phyloP scores from a whole-genome alignment of 1,140 invertebrate genomes.

The Charaxes varanes region DNA sequence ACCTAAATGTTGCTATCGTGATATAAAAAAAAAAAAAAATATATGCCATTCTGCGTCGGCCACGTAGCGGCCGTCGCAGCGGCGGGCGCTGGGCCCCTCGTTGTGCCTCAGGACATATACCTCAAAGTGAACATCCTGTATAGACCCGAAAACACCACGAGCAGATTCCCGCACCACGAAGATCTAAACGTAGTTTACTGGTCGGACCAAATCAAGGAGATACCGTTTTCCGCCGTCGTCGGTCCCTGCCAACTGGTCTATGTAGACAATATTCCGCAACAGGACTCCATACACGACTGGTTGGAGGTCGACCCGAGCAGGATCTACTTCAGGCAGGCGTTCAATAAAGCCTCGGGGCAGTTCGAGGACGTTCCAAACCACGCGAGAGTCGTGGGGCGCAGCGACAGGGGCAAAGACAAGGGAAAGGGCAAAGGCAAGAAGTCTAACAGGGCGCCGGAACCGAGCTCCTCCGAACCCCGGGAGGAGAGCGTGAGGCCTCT shows the following conservation, averaged over 20 bases:
- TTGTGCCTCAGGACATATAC: conserved; percentile 76
- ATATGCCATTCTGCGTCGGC: conserved; percentile 85
- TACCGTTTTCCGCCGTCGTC: conserved; percentile 56
- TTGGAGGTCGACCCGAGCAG: conserved; percentile 78
- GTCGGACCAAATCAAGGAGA: conserved; percentile 81
- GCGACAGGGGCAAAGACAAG: conserved; percentile 78
- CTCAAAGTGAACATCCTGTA: conserved; percentile 83
- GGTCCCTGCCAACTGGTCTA: conserved; percentile 57
- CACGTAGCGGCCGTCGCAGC: conserved; percentile 78
- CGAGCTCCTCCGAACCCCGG: conserved; percentile 35
- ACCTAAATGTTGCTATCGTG: too few relatives aligned
- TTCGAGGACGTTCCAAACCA: conserved; percentile 79
- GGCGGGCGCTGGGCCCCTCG: conserved; percentile 66
- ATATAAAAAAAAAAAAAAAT: too few relatives aligned
- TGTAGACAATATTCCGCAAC: conserved; percentile 53
- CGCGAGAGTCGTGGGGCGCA: conserved; percentile 76
- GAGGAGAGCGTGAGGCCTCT: conserved; percentile 71
- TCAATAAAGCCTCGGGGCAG: conserved; percentile 75
- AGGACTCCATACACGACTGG: conserved; percentile 76
- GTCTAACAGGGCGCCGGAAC: conserved; percentile 63
- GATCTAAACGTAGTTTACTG: conserved; percentile 87
- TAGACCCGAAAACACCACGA: conserved; percentile 85
- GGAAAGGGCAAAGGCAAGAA: conserved; percentile 85
- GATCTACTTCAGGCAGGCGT: conserved; percentile 86
- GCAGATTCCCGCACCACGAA: conserved; percentile 75